Base-by-base conservation (phyloP, 2,888 invertebrate species). In the Cancer borealis region DNA sequence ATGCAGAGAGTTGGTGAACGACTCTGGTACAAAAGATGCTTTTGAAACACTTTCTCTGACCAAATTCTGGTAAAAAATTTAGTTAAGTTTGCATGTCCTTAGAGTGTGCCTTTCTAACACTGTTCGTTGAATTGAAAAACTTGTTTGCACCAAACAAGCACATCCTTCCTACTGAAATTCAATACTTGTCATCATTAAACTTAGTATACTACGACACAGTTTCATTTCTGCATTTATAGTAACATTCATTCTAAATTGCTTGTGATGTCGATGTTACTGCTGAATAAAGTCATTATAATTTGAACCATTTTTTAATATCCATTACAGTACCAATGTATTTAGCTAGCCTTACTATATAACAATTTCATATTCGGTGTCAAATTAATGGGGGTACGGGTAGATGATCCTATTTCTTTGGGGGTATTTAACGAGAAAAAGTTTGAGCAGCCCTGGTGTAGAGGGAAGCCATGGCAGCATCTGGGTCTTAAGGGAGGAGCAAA, bases 1-100 rank as follows among this genome's bases (percentile, higher is more conserved):
- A 66, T 66, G 17, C 66, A 12, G 88, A 92, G 94, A 92, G 94
- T 94, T 94, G 66, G 92, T 94, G 60, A 94, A 87, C 54, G 60
- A 92, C 92, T 94, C 92, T 54, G 88, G 12, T 87, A 88, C 92
- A 47, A 91, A 87, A 92, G 87, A 92, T 92, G 30, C 94, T 87
- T 73, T 93, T 93, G 93, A 91, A 46, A 88, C 39, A 45, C 46
- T 88, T 39, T 88, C 39, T 3, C 10, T 88, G 30, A 88, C 39
- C 39, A 93, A 93, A 30, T 92, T 92, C 87, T 92, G 84, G 84
- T 87, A 46, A 26, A 87, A 92, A 84, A 92, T 92, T 91, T 91
- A n/a, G 91, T 73, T 8, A 88, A n/a, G 60, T 93, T 91, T 91
- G 45, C 39, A 39, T 60, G 91, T 66, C 91, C 91, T 91, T 66